These are phyloP conservation scores for Camponotus fellah DNA, from an alignment of 2,888 invertebrate species.

Conservation along the genomic window DNA sequence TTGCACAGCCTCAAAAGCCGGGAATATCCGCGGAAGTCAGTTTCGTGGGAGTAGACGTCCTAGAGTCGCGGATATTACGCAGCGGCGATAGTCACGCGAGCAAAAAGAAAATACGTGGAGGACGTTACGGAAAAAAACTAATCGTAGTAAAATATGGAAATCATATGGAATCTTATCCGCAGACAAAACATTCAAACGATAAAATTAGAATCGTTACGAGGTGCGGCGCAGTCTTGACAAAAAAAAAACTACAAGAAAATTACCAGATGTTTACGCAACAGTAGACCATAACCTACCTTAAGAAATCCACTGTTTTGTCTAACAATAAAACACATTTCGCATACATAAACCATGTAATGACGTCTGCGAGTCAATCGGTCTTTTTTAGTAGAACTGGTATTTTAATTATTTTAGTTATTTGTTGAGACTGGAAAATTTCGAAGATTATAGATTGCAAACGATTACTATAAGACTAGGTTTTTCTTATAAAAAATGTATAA, in stretches of 20 bases:
- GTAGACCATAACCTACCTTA: constrained; percentile 71
- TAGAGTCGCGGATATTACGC: constrained; percentile 68
- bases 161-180: not conserved
- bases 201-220: not conserved
- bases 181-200: not conserved
- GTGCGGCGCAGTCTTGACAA: not conserved
- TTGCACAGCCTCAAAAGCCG: constrained; percentile 28
- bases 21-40: constrained; percentile 49
- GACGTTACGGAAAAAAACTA: constrained; percentile 10
- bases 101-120: constrained; percentile 51
- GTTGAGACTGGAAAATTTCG: constrained; percentile 25
- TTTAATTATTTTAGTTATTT: constrained; percentile 45
- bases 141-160: not conserved
- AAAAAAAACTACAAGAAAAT: constrained; percentile 51
- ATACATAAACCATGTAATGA: constrained; percentile 25
- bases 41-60: constrained; percentile 50
- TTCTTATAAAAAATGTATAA: not conserved
- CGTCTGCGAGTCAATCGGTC: constrained; percentile 50
- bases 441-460: constrained; percentile 18
- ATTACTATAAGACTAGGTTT: not conserved
- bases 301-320: constrained; percentile 58
- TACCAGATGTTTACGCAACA: constrained; percentile 63
- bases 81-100: constrained; percentile 70
- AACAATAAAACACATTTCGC: constrained; percentile 43
- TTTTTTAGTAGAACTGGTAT: constrained; percentile 47